Evolutionary conservation across 2,797 vertebrate species (phyloP).

Genomic region (Menidia menidia): DNA sequence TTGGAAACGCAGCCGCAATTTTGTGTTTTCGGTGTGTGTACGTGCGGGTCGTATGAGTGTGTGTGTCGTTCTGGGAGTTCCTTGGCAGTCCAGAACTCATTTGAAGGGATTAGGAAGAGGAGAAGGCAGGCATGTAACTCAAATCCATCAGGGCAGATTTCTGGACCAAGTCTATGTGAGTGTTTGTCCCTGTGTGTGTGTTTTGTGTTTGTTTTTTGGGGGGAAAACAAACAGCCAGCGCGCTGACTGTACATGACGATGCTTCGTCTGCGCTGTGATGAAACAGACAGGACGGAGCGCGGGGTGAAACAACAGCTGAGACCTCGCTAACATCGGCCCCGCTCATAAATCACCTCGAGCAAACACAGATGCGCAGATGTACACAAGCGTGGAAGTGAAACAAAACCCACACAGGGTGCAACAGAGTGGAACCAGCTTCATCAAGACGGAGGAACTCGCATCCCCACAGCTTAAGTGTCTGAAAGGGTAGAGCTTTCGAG

Average conservation of each 20-base stretch:
- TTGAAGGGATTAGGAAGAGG: constrained; percentile 78
- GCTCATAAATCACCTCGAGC: constrained; percentile 48
- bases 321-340: constrained; percentile 15
- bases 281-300: constrained; percentile 27
- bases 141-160: constrained; percentile 63
- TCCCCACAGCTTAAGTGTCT: background rate
- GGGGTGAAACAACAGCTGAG: constrained; percentile 33
- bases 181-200: constrained; percentile 14
- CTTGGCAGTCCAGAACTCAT: constrained; percentile 71
- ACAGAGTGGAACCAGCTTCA: constrained; percentile 16
- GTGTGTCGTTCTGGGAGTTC: constrained; percentile 48
- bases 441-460: constrained; percentile 13
- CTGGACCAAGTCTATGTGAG: constrained; percentile 24
- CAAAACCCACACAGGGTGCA: constrained; percentile 1
- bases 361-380: constrained; percentile 39
- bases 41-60: constrained; percentile 29
- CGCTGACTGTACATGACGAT: constrained; percentile 21
- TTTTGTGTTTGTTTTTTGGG: constrained; percentile 4
- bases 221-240: constrained; percentile 4
- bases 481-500: background rate
- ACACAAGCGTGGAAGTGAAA: constrained; percentile 21
- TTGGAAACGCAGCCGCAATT: constrained; percentile 57
- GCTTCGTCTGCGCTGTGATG: constrained; percentile 24
- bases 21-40: constrained; percentile 34
- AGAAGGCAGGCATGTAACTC: constrained; percentile 69